These are phyloP conservation scores for Drosophila paranaensis DNA, from an alignment of 2,888 invertebrate genomes.

Conservation along the genomic window DNA sequence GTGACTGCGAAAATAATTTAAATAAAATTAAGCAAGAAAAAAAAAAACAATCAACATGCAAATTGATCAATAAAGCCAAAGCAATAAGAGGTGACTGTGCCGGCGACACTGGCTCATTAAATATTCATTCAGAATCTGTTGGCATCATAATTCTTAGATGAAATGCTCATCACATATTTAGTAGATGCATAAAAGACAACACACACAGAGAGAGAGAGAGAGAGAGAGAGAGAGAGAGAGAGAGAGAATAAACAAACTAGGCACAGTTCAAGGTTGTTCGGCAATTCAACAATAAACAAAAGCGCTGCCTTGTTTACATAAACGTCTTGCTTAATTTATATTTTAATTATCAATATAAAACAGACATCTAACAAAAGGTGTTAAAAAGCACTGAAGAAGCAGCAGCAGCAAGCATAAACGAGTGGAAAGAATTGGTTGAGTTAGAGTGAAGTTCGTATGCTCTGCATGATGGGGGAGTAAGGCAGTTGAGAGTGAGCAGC, in stretches of 20 bases:
- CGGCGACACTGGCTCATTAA: conserved; percentile 18
- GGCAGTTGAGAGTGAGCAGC: no score
- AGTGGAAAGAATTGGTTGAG: not conserved
- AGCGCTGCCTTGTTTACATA: conserved; percentile 53
- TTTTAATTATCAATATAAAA: conserved; percentile 58
- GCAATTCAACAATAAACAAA: conserved; percentile 36
- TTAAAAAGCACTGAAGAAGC: conserved; percentile 52
- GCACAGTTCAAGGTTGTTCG: conserved; percentile 49
- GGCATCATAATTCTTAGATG: conserved; percentile 42
- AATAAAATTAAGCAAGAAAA: conserved; percentile 35
- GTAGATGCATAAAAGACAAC: conserved; percentile 24
- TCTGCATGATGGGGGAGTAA: not conserved
- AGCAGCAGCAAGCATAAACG: conserved; percentile 5
- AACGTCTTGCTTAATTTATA: conserved; percentile 55
- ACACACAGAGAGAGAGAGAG: not conserved
- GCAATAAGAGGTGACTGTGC: not conserved
- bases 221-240: not conserved
- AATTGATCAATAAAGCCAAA: conserved; percentile 64
- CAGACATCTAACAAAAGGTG: conserved; percentile 43
- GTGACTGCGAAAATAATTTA: conserved; percentile 38
- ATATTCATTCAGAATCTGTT: conserved; percentile 12
- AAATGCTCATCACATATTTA: conserved; percentile 51
- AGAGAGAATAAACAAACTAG: conserved; percentile 4
- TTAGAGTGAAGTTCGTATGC: not conserved
- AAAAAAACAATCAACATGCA: conserved; percentile 59